Conservation (phyloP, 2,113 vertebrate genomes). For the Mus spicilegus region DNA sequence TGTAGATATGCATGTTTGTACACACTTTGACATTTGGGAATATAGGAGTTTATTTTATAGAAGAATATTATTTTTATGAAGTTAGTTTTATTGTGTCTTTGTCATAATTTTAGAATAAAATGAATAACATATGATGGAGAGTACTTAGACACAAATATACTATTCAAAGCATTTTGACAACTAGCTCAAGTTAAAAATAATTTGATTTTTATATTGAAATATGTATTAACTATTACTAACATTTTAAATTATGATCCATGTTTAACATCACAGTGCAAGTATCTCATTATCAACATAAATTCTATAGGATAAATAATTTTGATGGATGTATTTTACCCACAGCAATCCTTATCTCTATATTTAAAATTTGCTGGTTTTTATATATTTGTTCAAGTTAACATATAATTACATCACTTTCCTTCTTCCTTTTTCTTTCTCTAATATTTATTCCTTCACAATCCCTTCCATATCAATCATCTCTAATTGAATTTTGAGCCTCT, state of each 20-base stretch:
- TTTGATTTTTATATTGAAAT: conserved; percentile 18
- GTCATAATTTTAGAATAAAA: neutral
- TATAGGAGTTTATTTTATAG: neutral
- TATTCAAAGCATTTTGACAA: neutral
- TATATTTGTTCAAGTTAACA: neutral
- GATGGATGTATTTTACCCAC: neutral
- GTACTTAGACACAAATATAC: neutral
- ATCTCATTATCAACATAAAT: neutral
- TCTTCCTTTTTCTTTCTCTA: neutral
- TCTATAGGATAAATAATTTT: neutral
- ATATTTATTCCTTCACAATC: neutral
- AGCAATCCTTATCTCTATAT: neutral
- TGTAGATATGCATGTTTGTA: neutral
- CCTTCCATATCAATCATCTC: too few species aligned
- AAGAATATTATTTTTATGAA: neutral
- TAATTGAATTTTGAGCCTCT: neutral
- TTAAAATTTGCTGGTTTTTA: neutral
- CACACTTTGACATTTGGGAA: neutral
- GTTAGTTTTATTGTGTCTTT: neutral
- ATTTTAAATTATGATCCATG: neutral
- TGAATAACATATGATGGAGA: neutral
- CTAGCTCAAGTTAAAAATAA: neutral
- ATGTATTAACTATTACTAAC: neutral
- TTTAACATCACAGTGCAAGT: neutral
- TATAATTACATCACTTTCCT: neutral